phyloP scores from a whole-genome alignment of 1,140 invertebrate genomes.

The Maconellicoccus hirsutus region DNA sequence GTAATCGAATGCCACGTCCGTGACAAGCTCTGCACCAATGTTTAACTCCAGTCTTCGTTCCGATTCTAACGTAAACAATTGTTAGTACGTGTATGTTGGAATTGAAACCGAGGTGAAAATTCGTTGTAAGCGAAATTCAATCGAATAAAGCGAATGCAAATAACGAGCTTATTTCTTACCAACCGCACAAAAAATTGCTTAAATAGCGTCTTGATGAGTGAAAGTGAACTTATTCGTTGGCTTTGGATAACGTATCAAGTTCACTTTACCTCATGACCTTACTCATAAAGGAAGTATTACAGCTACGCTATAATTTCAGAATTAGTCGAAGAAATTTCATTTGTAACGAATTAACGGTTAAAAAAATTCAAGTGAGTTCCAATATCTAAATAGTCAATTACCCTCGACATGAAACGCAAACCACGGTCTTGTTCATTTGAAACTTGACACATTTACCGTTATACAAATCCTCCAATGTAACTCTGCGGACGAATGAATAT shows the following conservation, averaged over 20 bases:
- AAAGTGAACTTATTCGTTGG: neutral
- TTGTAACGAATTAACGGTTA: too few species aligned
- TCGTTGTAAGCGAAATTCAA: too few species aligned
- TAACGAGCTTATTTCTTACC: neutral
- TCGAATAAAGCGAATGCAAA: too few species aligned
- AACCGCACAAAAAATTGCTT: neutral
- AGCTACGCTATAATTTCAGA: neutral
- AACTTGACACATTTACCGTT: conserved; percentile 74
- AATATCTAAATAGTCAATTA: conserved; percentile 33
- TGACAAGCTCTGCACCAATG: conserved; percentile 2
- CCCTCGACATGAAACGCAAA: conserved; percentile 73
- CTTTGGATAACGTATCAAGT: neutral
- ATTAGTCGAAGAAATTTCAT: too few species aligned
- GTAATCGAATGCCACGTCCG: neutral
- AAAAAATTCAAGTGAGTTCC: too few species aligned
- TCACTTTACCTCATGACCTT: neutral
- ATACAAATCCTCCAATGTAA: conserved; percentile 83
- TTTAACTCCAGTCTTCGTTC: neutral
- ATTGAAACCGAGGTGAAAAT: too few species aligned
- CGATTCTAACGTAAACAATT: neutral
- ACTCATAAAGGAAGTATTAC: neutral
- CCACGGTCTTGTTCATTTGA: conserved; percentile 73
- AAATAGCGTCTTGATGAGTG: neutral
- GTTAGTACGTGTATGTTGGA: too few species aligned
- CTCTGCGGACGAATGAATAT: conserved; percentile 38